These are phyloP conservation scores for Oreochromis spilurus DNA, from an alignment of 2,113 vertebrate species.

Conservation along the genomic window DNA sequence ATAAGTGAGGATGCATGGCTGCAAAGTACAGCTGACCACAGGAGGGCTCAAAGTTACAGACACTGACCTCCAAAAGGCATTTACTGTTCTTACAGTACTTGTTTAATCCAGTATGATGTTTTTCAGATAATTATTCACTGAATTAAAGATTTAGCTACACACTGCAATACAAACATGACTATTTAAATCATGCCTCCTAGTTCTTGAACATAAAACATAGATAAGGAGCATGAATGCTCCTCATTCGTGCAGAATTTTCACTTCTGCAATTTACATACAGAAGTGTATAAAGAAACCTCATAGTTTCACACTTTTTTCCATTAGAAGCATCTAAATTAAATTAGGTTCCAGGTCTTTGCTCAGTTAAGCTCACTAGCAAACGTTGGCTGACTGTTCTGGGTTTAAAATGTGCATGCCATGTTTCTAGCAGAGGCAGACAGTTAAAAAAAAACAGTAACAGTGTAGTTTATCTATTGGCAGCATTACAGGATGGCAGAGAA, in stretches of 20 bases:
- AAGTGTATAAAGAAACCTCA: background rate
- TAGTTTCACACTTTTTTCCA: background rate
- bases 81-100: background rate
- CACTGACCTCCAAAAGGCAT: background rate
- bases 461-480: background rate
- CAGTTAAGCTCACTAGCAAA: background rate
- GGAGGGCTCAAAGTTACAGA: slow-evolving; percentile 10
- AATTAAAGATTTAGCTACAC: background rate
- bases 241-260: background rate
- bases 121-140: background rate
- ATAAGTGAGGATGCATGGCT: slow-evolving; percentile 19
- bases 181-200: background rate
- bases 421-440: background rate
- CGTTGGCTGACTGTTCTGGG: background rate
- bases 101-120: background rate
- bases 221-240: background rate
- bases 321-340: background rate
- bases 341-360: background rate
- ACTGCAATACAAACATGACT: background rate
- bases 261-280: background rate
- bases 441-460: too few relatives aligned
- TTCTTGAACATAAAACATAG: background rate
- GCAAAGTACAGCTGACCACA: slow-evolving; percentile 8
- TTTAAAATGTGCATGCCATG: background rate
- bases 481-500: background rate